Percentiles rank a stretch among this genome's conserved stretches.
phyloP scores from a whole-genome alignment of 2,888 invertebrate genomes.

The Drosophila suboccidentalis region DNA sequence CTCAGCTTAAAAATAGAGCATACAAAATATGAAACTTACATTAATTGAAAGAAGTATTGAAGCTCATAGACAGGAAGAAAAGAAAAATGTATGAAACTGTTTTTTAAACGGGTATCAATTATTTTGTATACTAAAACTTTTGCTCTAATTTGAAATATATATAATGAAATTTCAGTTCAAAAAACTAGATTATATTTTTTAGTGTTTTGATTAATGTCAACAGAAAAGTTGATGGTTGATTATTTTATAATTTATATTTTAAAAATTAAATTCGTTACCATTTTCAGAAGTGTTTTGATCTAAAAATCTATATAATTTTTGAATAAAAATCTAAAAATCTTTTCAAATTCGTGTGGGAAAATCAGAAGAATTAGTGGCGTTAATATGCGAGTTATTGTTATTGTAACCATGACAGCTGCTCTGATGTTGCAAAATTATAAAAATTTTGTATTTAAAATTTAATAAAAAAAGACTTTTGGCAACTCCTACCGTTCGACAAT shows the following conservation, averaged over 20 bases:
- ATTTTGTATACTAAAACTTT: not conserved
- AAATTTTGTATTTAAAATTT: conserved; percentile 59
- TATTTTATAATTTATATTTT: no score
- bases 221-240: no score
- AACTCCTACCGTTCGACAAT: conserved; percentile 30
- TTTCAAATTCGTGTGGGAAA: not conserved
- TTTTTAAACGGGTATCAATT: not conserved
- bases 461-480: conserved; percentile 53
- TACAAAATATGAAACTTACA: not conserved
- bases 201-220: no score
- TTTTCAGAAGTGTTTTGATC: not conserved
- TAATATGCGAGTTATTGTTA: conserved; percentile 2
- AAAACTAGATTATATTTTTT: no score
- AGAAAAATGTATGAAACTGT: not conserved
- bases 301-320: not conserved
- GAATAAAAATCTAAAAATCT: not conserved
- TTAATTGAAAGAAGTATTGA: not conserved
- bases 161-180: not conserved
- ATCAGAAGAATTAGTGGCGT: not conserved
- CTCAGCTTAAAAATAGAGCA: not conserved
- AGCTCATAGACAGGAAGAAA: not conserved
- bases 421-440: conserved; percentile 49
- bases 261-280: no score
- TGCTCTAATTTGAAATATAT: not conserved
- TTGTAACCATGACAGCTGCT: conserved; percentile 46